These are phyloP conservation scores for Troides aeacus DNA, from an alignment of 2,888 invertebrate species.

Conservation along the genomic window DNA sequence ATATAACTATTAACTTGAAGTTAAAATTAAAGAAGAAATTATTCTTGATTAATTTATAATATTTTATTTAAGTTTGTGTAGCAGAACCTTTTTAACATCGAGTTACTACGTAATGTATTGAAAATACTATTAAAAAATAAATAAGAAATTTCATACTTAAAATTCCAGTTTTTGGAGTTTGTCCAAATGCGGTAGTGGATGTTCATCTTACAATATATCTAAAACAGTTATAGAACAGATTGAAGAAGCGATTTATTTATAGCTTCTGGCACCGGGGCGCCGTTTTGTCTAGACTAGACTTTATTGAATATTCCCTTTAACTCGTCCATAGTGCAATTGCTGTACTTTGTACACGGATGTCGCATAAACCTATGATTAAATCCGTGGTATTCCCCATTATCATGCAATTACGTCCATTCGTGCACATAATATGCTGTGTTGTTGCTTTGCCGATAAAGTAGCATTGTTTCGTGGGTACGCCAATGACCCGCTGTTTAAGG, in stretches of 20 bases:
- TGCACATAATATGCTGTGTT: conserved; percentile 19
- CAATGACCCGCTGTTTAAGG: conserved; percentile 1
- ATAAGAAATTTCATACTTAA: neutral
- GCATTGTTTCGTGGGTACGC: conserved; percentile 16
- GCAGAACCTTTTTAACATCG: too few relatives aligned
- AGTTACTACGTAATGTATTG: too few relatives aligned
- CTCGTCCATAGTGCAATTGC: conserved; percentile 35
- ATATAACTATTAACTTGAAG: too few relatives aligned
- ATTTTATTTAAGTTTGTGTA: too few relatives aligned
- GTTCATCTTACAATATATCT: conserved; percentile 39
- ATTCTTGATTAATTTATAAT: too few relatives aligned
- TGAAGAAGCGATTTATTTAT: conserved; percentile 51
- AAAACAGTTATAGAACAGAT: conserved; percentile 47
- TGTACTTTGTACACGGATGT: conserved; percentile 21
- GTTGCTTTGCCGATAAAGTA: conserved; percentile 8
- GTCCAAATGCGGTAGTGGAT: conserved; percentile 47
- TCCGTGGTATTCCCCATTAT: conserved; percentile 20
- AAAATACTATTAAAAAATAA: too few relatives aligned
- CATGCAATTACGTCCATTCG: conserved; percentile 28
- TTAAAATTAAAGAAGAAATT: too few relatives aligned
- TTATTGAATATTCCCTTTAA: conserved; percentile 49
- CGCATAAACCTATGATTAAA: conserved; percentile 22
- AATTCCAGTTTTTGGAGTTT: conserved; percentile 37
- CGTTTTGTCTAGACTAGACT: conserved; percentile 60
- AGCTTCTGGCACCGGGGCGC: conserved; percentile 51